These are phyloP conservation scores for Pomacea canaliculata DNA, from an alignment of 2,888 invertebrate genomes.

Conservation along the genomic window DNA sequence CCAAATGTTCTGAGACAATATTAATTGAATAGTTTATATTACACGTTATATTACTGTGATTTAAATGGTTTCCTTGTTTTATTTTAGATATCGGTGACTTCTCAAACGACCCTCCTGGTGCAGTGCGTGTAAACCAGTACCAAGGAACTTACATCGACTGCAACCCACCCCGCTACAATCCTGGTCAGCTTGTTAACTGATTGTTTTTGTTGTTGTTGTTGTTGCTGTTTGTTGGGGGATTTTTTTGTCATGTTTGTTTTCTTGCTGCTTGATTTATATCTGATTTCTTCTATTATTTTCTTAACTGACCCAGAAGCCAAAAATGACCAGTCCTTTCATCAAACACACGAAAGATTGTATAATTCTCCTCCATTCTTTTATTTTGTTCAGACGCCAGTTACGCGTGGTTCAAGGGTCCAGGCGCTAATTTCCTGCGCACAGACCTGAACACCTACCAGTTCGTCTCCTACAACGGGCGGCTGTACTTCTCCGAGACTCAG, in stretches of 20 bases:
- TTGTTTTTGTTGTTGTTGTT: background rate
- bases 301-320: background rate
- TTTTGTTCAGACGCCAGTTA: constrained; percentile 71
- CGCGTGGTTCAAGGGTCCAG: constrained; percentile 91
- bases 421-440: constrained; percentile 93
- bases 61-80: background rate
- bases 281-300: background rate
- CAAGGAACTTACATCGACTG: constrained; percentile 51
- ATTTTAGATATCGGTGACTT: constrained; percentile 48
- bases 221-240: background rate
- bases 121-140: constrained; percentile 43
- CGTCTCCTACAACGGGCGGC: constrained; percentile 91
- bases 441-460: constrained; percentile 84
- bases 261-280: background rate
- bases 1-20: too few species aligned
- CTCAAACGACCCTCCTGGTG: constrained; percentile 49
- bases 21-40: too few species aligned
- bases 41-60: too few species aligned
- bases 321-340: background rate
- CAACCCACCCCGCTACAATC: constrained; percentile 49
- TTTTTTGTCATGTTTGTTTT: background rate
- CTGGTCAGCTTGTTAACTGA: constrained; percentile 34
- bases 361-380: too few species aligned
- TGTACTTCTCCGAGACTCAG: constrained; percentile 94
- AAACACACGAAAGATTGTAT: too few species aligned